Conservation (phyloP, 1,140 invertebrate genomes). For the Bombus polaris region DNA sequence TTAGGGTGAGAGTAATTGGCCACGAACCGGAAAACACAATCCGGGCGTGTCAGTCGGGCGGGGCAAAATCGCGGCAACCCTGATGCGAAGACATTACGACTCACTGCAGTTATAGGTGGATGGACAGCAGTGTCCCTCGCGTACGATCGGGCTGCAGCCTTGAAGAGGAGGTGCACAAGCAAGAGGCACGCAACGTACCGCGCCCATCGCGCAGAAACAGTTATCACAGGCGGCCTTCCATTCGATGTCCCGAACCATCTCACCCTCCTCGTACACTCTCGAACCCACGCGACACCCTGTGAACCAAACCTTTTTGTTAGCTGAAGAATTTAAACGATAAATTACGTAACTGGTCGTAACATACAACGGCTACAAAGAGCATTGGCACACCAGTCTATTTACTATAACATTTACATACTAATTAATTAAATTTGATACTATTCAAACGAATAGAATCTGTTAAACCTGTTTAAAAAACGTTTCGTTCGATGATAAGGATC, state of each 20-base stretch:
- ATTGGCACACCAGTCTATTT: too few species aligned
- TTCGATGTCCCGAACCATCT: slow-evolving; percentile 86
- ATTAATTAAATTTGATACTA: too few species aligned
- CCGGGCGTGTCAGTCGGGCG: slow-evolving; percentile 25
- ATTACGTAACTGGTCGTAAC: not conserved
- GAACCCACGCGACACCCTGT: slow-evolving; percentile 87
- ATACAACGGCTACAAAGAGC: too few species aligned
- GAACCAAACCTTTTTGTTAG: slow-evolving; percentile 49
- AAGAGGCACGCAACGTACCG: slow-evolving; percentile 88
- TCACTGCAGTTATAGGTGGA: slow-evolving; percentile 91
- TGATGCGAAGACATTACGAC: slow-evolving; percentile 70
- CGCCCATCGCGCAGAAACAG: slow-evolving; percentile 91
- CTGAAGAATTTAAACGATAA: not conserved
- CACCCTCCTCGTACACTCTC: slow-evolving; percentile 87
- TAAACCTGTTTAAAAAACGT: too few species aligned
- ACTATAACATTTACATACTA: too few species aligned
- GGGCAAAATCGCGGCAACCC: slow-evolving; percentile 32
- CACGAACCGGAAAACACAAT: slow-evolving; percentile 47
- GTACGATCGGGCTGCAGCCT: slow-evolving; percentile 90
- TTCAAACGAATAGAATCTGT: too few species aligned
- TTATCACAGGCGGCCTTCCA: slow-evolving; percentile 87
- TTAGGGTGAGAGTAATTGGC: not conserved
- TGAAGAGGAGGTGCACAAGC: slow-evolving; percentile 89
- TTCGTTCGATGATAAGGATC: too few species aligned
- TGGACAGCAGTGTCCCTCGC: slow-evolving; percentile 91